Percentiles rank a stretch among this genome's conserved stretches.
These are phyloP conservation scores for Choloepus didactylus DNA, from an alignment of 2,797 vertebrate genomes.

Conservation along the genomic window DNA sequence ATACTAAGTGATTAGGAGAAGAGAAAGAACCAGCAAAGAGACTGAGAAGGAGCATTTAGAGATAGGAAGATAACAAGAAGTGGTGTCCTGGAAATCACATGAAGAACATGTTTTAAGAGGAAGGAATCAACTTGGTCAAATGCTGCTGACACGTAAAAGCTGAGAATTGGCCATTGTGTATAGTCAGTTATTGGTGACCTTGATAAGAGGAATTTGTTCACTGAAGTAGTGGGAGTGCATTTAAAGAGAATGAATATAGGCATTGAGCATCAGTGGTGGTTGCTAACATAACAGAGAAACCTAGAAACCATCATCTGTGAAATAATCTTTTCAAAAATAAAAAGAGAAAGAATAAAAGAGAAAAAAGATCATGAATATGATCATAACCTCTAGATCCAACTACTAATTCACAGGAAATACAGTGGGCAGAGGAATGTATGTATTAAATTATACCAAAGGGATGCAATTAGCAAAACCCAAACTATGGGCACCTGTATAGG, in stretches of 20 bases:
- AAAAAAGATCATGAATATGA: neutral
- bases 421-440: neutral
- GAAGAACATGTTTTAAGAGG: neutral
- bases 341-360: neutral
- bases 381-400: neutral
- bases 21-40: neutral
- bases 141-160: neutral
- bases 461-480: neutral
- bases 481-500: neutral
- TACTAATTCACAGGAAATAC: neutral
- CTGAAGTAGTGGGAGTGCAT: neutral
- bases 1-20: neutral
- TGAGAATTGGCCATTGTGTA: neutral
- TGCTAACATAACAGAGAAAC: neutral
- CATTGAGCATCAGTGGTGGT: neutral
- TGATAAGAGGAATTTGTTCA: neutral
- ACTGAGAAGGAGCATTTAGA: neutral
- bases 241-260: constrained; percentile 14
- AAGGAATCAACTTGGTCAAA: neutral
- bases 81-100: constrained; percentile 4
- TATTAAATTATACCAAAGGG: constrained; percentile 6
- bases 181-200: neutral
- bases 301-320: neutral
- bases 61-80: neutral
- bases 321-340: neutral